A percentile compares a stretch with the other conserved stretches of the same genome.
Conservation (phyloP, 1,140 invertebrate species). For the Sweltsa coloradensis region DNA sequence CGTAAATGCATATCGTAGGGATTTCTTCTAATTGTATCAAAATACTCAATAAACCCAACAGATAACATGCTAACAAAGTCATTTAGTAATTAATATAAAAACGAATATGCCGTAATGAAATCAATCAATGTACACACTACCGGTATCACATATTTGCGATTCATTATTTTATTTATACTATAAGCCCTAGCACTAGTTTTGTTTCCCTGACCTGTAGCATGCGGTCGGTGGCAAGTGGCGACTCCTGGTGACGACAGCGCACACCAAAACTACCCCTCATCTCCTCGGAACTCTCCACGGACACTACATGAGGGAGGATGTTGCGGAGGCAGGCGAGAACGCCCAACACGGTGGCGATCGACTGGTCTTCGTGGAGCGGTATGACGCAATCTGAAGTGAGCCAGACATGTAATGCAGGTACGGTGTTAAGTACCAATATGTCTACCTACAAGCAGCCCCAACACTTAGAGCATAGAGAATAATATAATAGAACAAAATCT, state of each 20-base stretch:
- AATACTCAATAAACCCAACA: too few relatives aligned
- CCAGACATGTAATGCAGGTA: too few relatives aligned
- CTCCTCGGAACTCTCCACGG: conserved; percentile 13
- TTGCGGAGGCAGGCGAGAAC: conserved; percentile 48
- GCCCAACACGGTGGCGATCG: conserved; percentile 41
- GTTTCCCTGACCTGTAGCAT: conserved; percentile 21
- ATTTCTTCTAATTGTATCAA: too few relatives aligned
- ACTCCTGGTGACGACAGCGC: conserved; percentile 13
- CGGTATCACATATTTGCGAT: too few relatives aligned
- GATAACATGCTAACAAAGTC: too few relatives aligned
- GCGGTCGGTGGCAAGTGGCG: conserved; percentile 18
- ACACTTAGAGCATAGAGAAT: too few relatives aligned
- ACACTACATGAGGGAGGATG: conserved; percentile 38
- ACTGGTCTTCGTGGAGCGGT: conserved; percentile 36
- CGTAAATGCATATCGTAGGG: too few relatives aligned
- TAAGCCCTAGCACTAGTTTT: too few relatives aligned
- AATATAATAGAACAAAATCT: too few relatives aligned
- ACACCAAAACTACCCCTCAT: conserved; percentile 31
- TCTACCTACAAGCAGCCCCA: too few relatives aligned
- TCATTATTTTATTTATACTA: too few relatives aligned
- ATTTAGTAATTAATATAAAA: not conserved
- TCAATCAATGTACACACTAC: too few relatives aligned
- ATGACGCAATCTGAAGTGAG: conserved; percentile 37
- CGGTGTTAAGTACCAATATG: conserved; percentile 1
- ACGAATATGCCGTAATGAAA: not conserved